Evolutionary conservation across 2,113 vertebrate genomes (phyloP).

Genomic region (Trematocara variabile): DNA sequence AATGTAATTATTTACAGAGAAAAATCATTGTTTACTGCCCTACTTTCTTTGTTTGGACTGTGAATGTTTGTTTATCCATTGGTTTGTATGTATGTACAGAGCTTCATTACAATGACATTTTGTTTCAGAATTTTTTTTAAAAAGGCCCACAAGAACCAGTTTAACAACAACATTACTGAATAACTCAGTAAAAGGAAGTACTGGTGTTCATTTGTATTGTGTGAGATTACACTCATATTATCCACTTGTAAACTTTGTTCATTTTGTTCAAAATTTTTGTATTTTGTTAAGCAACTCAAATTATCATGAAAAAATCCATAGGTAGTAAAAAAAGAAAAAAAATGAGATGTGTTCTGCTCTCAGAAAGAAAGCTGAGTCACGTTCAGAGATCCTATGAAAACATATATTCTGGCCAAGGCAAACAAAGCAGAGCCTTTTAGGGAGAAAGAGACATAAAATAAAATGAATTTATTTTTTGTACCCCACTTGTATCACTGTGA

Average conservation of each 20-base stretch:
- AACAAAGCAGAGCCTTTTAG: not conserved
- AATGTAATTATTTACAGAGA: slow-evolving; percentile 31
- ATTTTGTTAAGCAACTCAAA: not conserved
- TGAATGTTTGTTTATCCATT: not conserved
- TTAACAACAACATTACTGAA: not conserved
- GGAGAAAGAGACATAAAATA: not conserved
- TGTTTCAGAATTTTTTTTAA: not conserved
- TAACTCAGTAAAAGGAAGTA: not conserved
- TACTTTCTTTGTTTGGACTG: slow-evolving; percentile 17
- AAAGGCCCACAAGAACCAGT: not conserved
- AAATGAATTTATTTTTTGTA: not conserved
- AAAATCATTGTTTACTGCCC: slow-evolving; percentile 8
- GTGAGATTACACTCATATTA: not conserved
- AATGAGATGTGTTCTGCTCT: not conserved
- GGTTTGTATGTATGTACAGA: not conserved
- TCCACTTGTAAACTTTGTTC: not conserved
- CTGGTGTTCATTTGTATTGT: not conserved
- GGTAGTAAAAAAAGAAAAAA: not conserved
- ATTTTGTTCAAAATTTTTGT: not conserved
- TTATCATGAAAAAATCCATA: not conserved
- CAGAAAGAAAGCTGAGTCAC: slow-evolving; percentile 26
- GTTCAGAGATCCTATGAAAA: slow-evolving; percentile 7
- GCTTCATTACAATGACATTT: not conserved
- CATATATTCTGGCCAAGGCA: not conserved
- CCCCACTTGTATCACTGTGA: not conserved